phyloP scores from a whole-genome alignment of 2,888 invertebrate genomes.

The Plebejus melissa region DNA sequence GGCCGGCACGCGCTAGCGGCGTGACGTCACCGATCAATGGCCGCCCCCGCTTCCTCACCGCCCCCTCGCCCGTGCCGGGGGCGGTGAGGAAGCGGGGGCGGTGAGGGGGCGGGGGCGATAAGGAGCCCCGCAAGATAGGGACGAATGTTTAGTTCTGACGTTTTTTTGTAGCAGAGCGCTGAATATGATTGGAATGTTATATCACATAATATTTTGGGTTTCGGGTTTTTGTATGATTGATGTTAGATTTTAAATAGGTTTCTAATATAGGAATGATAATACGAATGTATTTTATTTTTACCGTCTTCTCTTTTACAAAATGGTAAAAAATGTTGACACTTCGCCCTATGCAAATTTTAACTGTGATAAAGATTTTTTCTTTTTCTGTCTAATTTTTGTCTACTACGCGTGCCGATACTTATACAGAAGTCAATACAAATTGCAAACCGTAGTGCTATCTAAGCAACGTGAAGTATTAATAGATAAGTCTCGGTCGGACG shows the following conservation, averaged over 20 bases:
- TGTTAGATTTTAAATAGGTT: background rate
- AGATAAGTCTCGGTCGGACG: constrained; percentile 8
- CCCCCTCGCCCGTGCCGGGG: background rate
- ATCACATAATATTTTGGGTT: background rate
- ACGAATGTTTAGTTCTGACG: constrained; percentile 18
- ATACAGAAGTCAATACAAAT: background rate
- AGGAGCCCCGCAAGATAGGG: constrained; percentile 20
- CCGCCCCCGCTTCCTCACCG: background rate
- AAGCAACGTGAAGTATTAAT: constrained; percentile 1
- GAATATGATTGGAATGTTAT: constrained; percentile 11
- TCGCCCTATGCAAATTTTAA: no score
- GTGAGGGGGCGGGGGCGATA: background rate
- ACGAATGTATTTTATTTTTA: no score
- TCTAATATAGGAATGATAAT: no score
- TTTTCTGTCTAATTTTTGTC: background rate
- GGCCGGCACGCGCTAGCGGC: constrained; percentile 5
- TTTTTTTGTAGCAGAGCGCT: background rate
- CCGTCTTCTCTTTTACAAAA: no score
- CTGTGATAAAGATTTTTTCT: no score
- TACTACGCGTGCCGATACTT: background rate
- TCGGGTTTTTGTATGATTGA: background rate
- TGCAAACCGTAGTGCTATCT: background rate
- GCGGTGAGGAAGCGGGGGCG: background rate
- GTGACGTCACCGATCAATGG: constrained; percentile 27
- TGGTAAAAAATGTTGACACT: no score